Conservation (phyloP, 1,140 invertebrate species). For the Sminthurides bifidus region DNA sequence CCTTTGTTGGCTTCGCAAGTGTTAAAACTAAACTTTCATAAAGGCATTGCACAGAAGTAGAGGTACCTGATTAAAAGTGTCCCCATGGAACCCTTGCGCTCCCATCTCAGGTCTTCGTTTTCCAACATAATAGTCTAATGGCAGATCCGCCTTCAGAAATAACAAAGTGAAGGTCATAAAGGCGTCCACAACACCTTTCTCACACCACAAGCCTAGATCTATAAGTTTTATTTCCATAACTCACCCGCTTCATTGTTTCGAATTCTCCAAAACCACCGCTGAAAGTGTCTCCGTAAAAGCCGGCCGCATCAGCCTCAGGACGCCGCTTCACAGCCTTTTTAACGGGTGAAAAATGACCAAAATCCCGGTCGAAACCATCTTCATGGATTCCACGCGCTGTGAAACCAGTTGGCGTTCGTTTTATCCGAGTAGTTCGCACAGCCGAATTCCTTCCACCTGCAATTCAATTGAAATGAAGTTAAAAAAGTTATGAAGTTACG, state of each 20-base stretch:
- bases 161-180: neutral
- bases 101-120: conserved; percentile 30
- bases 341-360: conserved; percentile 31
- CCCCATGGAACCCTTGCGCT: conserved; percentile 35
- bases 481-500: neutral
- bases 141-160: too few species aligned
- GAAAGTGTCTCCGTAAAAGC: conserved; percentile 38
- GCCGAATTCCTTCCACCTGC: too few species aligned
- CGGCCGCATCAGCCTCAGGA: conserved; percentile 30
- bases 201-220: neutral
- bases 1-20: neutral
- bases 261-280: conserved; percentile 37
- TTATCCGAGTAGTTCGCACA: conserved; percentile 19
- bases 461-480: neutral
- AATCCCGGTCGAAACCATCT: conserved; percentile 39
- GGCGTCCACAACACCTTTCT: neutral
- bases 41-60: neutral
- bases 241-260: conserved; percentile 37
- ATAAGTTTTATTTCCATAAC: neutral
- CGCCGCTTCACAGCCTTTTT: conserved; percentile 25
- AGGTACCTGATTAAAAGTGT: conserved; percentile 34
- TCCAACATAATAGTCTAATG: too few species aligned
- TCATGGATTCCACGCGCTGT: conserved; percentile 41
- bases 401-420: conserved; percentile 30
- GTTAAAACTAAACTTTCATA: neutral